These are phyloP conservation scores for Sarcophaga rosellei DNA, from an alignment of 2,888 invertebrate species.

Conservation along the genomic window DNA sequence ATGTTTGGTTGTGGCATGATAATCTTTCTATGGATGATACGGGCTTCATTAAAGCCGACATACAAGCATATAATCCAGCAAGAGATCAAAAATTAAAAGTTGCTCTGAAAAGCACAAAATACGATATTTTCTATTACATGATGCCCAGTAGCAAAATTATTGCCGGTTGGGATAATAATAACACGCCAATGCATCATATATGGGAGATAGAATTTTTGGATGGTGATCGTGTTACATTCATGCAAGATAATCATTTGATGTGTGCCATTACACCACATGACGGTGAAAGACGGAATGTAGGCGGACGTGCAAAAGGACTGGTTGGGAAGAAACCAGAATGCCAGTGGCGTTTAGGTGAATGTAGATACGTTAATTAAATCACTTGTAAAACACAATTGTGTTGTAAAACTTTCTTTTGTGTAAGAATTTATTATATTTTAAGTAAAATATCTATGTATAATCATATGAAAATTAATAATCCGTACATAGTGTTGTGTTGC, in stretches of 20 bases:
- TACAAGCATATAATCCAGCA: not conserved
- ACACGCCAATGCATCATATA: slow-evolving; percentile 24
- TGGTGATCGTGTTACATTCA: slow-evolving; percentile 39
- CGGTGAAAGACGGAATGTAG: slow-evolving; percentile 35
- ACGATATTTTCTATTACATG: slow-evolving; percentile 51
- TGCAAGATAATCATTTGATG: slow-evolving; percentile 50
- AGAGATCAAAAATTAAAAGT: slow-evolving; percentile 10
- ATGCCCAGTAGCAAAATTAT: slow-evolving; percentile 40
- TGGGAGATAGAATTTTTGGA: slow-evolving; percentile 56
- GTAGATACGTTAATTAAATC: not conserved
- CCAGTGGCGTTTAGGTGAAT: slow-evolving; percentile 49
- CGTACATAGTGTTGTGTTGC: too few species aligned
- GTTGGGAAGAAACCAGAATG: not conserved
- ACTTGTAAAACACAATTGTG: not conserved
- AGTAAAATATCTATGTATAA: not conserved
- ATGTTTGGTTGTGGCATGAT: slow-evolving; percentile 59
- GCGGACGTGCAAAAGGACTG: not conserved
- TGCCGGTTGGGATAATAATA: slow-evolving; percentile 43
- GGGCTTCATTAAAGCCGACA: slow-evolving; percentile 25
- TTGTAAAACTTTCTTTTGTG: not conserved
- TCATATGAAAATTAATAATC: too few species aligned
- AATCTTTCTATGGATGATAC: slow-evolving; percentile 53
- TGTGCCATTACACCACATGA: slow-evolving; percentile 40
- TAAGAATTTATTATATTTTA: not conserved
- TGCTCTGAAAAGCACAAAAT: slow-evolving; percentile 33